Base-by-base conservation (phyloP, 2,113 vertebrate genomes). In the Ammodramus savannarum region DNA sequence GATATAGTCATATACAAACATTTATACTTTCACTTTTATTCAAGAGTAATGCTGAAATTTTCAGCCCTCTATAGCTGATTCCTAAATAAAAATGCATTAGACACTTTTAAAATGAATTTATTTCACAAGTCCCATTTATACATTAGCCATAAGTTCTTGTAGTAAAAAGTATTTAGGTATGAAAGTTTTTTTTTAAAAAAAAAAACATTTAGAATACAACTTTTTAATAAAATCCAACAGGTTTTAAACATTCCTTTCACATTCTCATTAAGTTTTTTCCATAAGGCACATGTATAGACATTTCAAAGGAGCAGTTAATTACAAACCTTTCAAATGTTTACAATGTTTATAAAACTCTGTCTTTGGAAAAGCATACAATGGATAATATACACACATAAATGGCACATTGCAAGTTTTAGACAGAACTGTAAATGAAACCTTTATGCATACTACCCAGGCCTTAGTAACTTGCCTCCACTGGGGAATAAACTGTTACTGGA, bases 81-180 rank as follows among this genome's bases (percentile, higher is more conserved):
- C 11, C 31, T 27, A 55, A 79, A 77, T 54, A 75, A 66, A 66
- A 62, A 43, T 15, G 32, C 10, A 25, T 62, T 23, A 69, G 41
- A 49, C 61, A 91, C 14, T 84, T 93, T 97, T 75, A 81, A 96
- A 97, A 85, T n/a, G 2, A 6, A 46, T 98, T 98, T 97, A 97
- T 97, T 97, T 97, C 85, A 90, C 68, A 94, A 79, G 84, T 73
- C 31, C 94, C 75, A 93, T 89, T 93, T 92, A 98, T 79, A 98
- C 95, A 97, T 95, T 97, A 96, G 80, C 57, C 72, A 29, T 76
- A 96, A 95, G 61, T 58, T 67, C 54, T 92, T 95, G 72, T 71
- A 96, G 72, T 87, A 91, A 92, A 91, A 91, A 93, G 91, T 89
- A 92, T 51, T 96, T 91, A 96, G 87, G 94, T 95, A 94, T 85